Conservation (phyloP, 2,113 vertebrate genomes). For the Chaetura pelagica region DNA sequence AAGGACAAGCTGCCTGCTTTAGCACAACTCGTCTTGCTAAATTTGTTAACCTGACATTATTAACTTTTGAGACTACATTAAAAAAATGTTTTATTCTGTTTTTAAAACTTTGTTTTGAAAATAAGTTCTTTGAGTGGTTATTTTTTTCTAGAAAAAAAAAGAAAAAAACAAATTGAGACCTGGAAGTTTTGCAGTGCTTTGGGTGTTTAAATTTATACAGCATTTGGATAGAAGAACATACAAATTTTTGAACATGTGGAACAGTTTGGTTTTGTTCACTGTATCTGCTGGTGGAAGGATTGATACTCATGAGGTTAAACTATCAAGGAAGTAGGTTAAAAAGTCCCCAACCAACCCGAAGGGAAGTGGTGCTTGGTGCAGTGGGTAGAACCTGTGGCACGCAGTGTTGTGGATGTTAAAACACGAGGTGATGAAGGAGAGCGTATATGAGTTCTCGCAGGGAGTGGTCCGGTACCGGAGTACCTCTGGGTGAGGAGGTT, state of each 20-base stretch:
- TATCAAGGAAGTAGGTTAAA: not conserved
- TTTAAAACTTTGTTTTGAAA: not conserved
- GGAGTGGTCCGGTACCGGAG: accelerated
- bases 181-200: not conserved
- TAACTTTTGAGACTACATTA: not conserved
- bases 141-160: not conserved
- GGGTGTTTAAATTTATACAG: not conserved
- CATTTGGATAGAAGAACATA: not conserved
- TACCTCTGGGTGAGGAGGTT: not conserved
- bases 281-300: not conserved
- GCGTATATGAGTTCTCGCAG: not conserved
- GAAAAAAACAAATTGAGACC: not conserved
- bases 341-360: accelerated
- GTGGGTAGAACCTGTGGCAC: too few relatives aligned
- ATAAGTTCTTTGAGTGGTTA: too few relatives aligned
- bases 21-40: not conserved
- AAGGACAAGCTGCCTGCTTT: not conserved
- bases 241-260: not conserved
- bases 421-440: too few relatives aligned
- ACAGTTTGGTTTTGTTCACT: not conserved
- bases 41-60: not conserved
- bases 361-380: not conserved
- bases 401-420: not conserved
- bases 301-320: not conserved
- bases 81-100: not conserved